phyloP scores from a whole-genome alignment of 2,797 vertebrate genomes.

The Karalla daura region DNA sequence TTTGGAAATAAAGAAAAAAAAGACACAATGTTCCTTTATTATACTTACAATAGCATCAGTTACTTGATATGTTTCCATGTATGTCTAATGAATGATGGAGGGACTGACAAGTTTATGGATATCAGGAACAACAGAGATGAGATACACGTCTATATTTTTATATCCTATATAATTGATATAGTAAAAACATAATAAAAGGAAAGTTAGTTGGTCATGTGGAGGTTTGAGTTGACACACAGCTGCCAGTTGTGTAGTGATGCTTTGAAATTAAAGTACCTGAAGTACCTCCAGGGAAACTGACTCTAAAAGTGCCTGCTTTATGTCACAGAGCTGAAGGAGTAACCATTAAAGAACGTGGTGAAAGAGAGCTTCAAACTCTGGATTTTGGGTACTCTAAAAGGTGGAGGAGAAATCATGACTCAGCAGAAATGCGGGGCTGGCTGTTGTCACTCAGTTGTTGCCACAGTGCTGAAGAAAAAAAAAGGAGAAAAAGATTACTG shows the following conservation, averaged over 20 bases:
- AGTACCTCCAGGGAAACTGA: neutral
- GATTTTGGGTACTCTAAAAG: conserved; percentile 16
- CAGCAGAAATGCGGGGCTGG: conserved; percentile 22
- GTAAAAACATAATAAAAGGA: too few species aligned
- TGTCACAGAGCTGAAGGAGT: conserved; percentile 6
- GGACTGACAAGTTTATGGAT: too few species aligned
- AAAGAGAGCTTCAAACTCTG: conserved; percentile 21
- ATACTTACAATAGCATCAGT: too few species aligned
- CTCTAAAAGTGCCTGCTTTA: conserved; percentile 2
- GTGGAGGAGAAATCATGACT: conserved; percentile 25
- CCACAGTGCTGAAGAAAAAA: conserved; percentile 7
- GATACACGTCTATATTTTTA: too few species aligned
- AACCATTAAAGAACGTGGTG: conserved; percentile 22
- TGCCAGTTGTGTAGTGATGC: neutral
- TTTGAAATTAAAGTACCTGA: neutral
- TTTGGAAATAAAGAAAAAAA: neutral
- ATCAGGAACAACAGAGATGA: too few species aligned
- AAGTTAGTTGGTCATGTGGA: too few species aligned
- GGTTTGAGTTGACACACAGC: neutral
- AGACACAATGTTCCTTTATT: too few species aligned
- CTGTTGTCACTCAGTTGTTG: conserved; percentile 17
- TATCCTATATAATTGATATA: too few species aligned
- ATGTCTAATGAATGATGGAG: too few species aligned
- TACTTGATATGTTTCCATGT: too few species aligned
- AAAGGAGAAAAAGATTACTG: neutral